A percentile compares a stretch with the other conserved stretches of the same genome.
Evolutionary conservation across 2,888 invertebrate genomes (phyloP).

Genomic region (Leptodirus hochenwartii): DNA sequence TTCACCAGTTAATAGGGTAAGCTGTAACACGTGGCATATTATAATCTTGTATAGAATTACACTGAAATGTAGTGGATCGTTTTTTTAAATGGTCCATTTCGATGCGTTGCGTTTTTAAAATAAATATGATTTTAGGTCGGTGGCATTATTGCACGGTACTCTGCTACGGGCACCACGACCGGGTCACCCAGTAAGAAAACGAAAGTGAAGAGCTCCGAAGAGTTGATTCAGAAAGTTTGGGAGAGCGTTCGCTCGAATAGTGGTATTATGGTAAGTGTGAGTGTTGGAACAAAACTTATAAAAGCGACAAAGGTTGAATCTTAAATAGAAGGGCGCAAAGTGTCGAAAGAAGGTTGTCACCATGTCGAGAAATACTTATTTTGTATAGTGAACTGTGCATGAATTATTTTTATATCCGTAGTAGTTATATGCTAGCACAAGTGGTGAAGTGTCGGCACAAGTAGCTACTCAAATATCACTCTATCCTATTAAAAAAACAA

Average conservation of each 20-base stretch:
- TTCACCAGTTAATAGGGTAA: conserved; percentile 61
- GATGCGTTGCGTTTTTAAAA: conserved; percentile 4
- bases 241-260: conserved; percentile 85
- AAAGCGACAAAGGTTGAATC: too few species aligned
- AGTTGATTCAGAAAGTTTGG: conserved; percentile 85
- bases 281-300: conserved; percentile 3
- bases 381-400: too few species aligned
- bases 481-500: too few species aligned
- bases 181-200: conserved; percentile 41
- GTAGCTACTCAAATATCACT: too few species aligned
- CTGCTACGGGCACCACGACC: conserved; percentile 22
- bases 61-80: not conserved
- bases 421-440: too few species aligned
- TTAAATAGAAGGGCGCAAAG: too few species aligned
- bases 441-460: too few species aligned
- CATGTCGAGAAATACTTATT: too few species aligned
- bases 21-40: conserved; percentile 12
- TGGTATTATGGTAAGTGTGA: conserved; percentile 72
- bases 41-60: not conserved
- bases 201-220: conserved; percentile 54
- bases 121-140: conserved; percentile 25
- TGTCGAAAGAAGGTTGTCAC: too few species aligned
- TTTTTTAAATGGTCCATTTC: conserved; percentile 5
- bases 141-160: conserved; percentile 31
- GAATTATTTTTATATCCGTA: too few species aligned